Base-by-base conservation (phyloP, 2,113 vertebrate genomes). In the Burhinus bistriatus region DNA sequence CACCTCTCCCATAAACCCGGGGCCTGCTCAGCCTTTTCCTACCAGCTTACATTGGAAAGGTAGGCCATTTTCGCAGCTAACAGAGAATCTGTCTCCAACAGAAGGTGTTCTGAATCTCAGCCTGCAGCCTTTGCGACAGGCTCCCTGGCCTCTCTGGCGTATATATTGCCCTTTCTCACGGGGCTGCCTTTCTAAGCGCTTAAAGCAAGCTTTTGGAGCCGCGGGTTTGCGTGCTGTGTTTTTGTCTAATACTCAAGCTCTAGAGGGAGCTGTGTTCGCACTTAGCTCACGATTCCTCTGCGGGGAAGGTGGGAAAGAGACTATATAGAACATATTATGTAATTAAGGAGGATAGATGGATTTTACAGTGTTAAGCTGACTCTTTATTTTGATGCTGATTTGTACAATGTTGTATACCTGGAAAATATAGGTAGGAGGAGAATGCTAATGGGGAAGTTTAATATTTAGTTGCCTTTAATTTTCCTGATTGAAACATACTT, bases 381-480 rank as follows among this genome's bases (percentile, higher is more conserved):
- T 82, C 15, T 22, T 70, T 54, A 44, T 70, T 88, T 83, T 58
- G 40, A 42, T 85, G 57, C 22, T 66, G 58, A 47, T 70, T 86
- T 83, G 38, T 66, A 40, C 44, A 12, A 26, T 40, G 26, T 40
- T 70, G 49, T 59, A 17, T 45, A 36, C 12, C 16, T 92, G 44
- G 70, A 81, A 80, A 40, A 40, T 34, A 44, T 1, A 44, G 22
- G 55, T 66, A 75, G 42, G 25, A 61, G 52, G 26, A 38, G 59
- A 92, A 49, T 23, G 51, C 12, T 77, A 58, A 64, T 4, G 2
- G 30, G 34, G 27, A 91, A 68, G 21, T 54, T 84, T 51, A 7
- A 9, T 75, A 42, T 84, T 85, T 83, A 73, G 44, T 91, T 89
- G 61, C 32, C 45, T 96, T 91, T 90, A 32, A 83, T 87, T 79